Conservation (phyloP, 1,140 invertebrate species). For the Pseudomyrmex pallidus region DNA sequence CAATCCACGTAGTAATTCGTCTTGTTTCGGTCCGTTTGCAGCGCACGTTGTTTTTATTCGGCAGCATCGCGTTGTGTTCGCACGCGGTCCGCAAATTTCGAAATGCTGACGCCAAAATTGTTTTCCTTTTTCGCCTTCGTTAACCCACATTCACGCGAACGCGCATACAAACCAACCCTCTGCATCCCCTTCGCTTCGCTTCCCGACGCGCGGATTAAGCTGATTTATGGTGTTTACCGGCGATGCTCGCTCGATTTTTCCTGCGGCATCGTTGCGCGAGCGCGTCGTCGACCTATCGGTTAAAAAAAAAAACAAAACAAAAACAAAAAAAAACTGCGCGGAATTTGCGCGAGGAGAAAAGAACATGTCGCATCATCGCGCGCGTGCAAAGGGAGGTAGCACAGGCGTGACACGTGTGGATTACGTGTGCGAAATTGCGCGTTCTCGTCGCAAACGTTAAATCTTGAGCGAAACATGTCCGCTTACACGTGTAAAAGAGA, state of each 20-base stretch:
- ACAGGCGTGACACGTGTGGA: slow-evolving; percentile 59
- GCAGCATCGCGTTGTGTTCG: slow-evolving; percentile 67
- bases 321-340: not conserved
- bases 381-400: slow-evolving; percentile 29
- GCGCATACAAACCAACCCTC: slow-evolving; percentile 1
- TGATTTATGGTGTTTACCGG: slow-evolving; percentile 74
- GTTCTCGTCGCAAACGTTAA: slow-evolving; percentile 31
- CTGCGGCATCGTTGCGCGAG: slow-evolving; percentile 21
- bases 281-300: not conserved
- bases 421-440: slow-evolving; percentile 60
- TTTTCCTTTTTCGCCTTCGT: slow-evolving; percentile 79
- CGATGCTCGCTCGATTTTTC: slow-evolving; percentile 66
- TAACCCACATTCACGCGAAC: slow-evolving; percentile 80
- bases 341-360: slow-evolving; percentile 15
- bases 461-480: not conserved
- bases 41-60: slow-evolving; percentile 72
- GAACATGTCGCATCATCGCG: slow-evolving; percentile 6
- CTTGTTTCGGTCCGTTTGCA: slow-evolving; percentile 10
- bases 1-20: not conserved
- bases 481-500: not conserved
- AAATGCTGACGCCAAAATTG: slow-evolving; percentile 76
- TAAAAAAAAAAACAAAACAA: slow-evolving; percentile 1
- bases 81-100: slow-evolving; percentile 67
- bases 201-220: slow-evolving; percentile 71
- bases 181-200: slow-evolving; percentile 55